Percentiles rank a stretch among this genome's conserved stretches.
Conservation (phyloP, 2,113 vertebrate species). For the Mastomys natalensis region DNA sequence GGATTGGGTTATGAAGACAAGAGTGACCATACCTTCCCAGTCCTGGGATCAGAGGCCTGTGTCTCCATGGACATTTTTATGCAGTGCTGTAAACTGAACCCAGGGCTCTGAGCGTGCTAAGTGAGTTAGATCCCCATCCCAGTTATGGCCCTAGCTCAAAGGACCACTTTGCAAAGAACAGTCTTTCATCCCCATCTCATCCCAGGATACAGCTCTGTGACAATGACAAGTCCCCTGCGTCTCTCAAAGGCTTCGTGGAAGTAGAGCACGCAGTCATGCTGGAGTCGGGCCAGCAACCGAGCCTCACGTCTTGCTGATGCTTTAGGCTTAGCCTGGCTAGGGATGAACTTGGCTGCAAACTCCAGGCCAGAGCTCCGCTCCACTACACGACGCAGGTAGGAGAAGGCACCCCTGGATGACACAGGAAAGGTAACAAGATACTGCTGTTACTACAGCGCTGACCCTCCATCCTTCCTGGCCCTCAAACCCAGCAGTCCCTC, state of each 20-base stretch:
- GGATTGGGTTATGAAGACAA: not conserved
- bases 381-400: conserved; percentile 95
- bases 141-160: not conserved
- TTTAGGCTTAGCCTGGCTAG: conserved; percentile 94
- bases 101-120: not conserved
- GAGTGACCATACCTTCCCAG: too few species aligned
- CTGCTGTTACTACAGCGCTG: not conserved
- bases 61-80: not conserved
- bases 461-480: not conserved
- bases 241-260: conserved; percentile 98
- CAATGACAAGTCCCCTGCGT: conserved; percentile 93
- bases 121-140: not conserved
- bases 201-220: conserved; percentile 95
- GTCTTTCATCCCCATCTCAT: not conserved
- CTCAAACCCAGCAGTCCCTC: not conserved
- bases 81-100: not conserved
- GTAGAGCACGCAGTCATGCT: conserved; percentile 94
- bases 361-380: conserved; percentile 92
- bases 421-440: not conserved
- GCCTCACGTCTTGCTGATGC: conserved; percentile 92
- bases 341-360: conserved; percentile 96
- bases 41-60: not conserved
- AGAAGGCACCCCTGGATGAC: conserved; percentile 94
- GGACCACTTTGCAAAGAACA: not conserved
- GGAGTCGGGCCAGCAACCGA: conserved; percentile 93